phyloP scores from a whole-genome alignment of 1,140 invertebrate genomes.

The Tribolium madens region DNA sequence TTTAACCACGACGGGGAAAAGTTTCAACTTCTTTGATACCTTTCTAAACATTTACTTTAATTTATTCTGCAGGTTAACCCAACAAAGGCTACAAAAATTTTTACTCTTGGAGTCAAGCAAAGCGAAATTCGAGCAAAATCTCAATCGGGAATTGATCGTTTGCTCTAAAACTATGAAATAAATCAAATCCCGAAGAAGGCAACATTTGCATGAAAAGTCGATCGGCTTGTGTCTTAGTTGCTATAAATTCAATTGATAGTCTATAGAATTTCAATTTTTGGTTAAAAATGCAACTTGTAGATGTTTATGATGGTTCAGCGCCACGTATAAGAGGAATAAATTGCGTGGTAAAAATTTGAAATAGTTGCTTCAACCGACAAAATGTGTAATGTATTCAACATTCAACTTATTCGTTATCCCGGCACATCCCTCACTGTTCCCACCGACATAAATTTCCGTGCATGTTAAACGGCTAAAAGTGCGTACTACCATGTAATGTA shows the following conservation, averaged over 20 bases:
- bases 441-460: slow-evolving; percentile 21
- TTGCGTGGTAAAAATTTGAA: not conserved
- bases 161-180: not conserved
- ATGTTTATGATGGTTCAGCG: not conserved
- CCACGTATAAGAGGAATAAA: not conserved
- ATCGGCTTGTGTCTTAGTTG: not conserved
- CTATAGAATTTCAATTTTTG: too few species aligned
- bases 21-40: slow-evolving; percentile 21
- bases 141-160: not conserved
- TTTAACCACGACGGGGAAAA: slow-evolving; percentile 15
- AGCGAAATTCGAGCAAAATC: too few species aligned
- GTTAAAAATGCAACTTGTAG: too few species aligned
- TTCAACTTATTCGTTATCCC: slow-evolving; percentile 28
- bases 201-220: not conserved
- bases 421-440: slow-evolving; percentile 9
- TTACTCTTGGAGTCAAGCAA: not conserved
- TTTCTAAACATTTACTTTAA: slow-evolving; percentile 22
- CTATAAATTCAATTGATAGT: too few species aligned
- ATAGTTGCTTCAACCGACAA: not conserved
- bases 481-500: slow-evolving; percentile 14
- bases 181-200: not conserved
- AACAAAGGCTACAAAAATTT: slow-evolving; percentile 5
- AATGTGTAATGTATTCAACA: slow-evolving; percentile 22
- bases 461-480: slow-evolving; percentile 29
- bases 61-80: slow-evolving; percentile 6